Evolutionary conservation across 2,888 invertebrate species (phyloP).

Genomic region (Pseudococcus jackbeardsleyi): DNA sequence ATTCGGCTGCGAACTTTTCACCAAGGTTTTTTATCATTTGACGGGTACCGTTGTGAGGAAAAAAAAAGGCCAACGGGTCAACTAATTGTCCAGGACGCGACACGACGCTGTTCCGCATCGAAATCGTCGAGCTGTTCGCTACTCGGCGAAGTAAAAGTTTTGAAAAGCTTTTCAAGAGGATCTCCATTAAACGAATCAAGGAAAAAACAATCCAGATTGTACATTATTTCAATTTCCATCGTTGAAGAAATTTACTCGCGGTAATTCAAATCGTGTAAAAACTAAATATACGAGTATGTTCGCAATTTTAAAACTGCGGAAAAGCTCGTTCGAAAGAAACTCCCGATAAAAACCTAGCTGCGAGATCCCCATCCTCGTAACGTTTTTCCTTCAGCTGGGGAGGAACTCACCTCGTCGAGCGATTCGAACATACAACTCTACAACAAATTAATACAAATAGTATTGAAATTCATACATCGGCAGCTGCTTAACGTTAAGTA

Average conservation of each 20-base stretch:
- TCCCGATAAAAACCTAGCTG: not conserved
- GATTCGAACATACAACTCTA: constrained; percentile 6
- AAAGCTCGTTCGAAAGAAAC: not conserved
- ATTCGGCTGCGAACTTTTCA: constrained; percentile 17
- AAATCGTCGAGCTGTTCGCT: not conserved
- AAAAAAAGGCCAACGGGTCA: not conserved
- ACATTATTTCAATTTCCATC: constrained; percentile 22
- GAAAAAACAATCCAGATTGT: constrained; percentile 12
- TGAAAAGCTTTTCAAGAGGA: constrained; percentile 23
- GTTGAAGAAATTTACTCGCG: not conserved
- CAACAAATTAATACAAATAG: not conserved
- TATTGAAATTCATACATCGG: constrained; percentile 23
- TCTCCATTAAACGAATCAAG: constrained; percentile 18
- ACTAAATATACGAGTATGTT: not conserved
- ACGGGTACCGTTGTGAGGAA: not conserved
- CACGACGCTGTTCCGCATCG: not conserved
- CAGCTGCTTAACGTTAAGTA: constrained; percentile 18
- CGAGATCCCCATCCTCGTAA: not conserved
- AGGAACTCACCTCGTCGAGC: not conserved
- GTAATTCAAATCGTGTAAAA: constrained; percentile 31
- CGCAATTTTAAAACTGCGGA: not conserved
- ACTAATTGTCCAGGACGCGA: not conserved
- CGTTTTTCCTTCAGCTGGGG: not conserved
- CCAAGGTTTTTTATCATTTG: not conserved
- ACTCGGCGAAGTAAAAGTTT: not conserved